Conservation (phyloP, 2,797 vertebrate genomes). For the Neomorphus geoffroyi region DNA sequence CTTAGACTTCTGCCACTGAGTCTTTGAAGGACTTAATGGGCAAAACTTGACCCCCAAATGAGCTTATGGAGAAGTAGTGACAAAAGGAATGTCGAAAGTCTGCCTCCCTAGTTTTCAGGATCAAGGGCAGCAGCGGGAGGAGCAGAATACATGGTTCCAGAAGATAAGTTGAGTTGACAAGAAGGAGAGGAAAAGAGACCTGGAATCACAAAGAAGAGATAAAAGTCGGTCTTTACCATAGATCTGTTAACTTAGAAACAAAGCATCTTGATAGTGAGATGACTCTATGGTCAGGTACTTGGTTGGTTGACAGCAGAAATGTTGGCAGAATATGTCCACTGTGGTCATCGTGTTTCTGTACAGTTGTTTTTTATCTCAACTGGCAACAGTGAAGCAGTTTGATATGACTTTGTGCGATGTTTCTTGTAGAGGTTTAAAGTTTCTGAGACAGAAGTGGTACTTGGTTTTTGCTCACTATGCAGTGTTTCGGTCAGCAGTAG, state of each 20-base stretch:
- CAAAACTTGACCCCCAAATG: not conserved
- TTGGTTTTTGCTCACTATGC: not conserved
- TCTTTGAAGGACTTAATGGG: not conserved
- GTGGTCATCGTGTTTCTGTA: not conserved
- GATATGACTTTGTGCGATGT: not conserved
- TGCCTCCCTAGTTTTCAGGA: not conserved
- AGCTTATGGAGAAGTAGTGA: not conserved
- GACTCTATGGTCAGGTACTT: not conserved
- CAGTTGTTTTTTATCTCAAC: not conserved
- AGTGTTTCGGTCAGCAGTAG: not conserved
- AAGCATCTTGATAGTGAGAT: not conserved
- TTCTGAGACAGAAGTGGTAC: not conserved
- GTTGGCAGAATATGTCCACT: accelerated
- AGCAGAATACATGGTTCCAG: not conserved
- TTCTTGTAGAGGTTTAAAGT: not conserved
- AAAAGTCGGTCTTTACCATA: not conserved
- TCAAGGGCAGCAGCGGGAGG: not conserved
- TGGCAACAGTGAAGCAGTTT: not conserved
- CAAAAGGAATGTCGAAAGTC: not conserved
- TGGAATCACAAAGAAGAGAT: not conserved
- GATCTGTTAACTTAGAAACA: not conserved
- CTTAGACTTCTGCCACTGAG: not conserved
- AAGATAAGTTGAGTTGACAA: not conserved
- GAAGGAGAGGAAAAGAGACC: not conserved
- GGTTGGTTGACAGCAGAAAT: not conserved